These are phyloP conservation scores for Liodrosophila aerea DNA, from an alignment of 2,888 invertebrate genomes.

Conservation along the genomic window DNA sequence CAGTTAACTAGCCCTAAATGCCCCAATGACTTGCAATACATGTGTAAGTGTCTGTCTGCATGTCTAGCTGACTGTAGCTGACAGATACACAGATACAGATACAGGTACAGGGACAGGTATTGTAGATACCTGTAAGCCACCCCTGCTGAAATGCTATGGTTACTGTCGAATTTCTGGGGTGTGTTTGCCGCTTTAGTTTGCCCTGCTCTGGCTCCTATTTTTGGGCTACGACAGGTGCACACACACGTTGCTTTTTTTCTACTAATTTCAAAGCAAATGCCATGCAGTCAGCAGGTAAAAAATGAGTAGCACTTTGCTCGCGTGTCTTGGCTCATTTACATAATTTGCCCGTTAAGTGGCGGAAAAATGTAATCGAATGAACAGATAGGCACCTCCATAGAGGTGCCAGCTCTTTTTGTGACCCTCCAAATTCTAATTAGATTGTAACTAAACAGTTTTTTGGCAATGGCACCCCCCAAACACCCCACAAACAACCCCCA, in stretches of 20 bases:
- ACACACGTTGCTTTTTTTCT: constrained; percentile 46
- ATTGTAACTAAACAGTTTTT: constrained; percentile 23
- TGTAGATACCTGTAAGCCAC: constrained; percentile 23
- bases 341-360: constrained; percentile 74
- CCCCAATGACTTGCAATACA: constrained; percentile 60
- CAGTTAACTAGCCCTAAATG: constrained; percentile 47
- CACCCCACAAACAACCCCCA: too few relatives aligned
- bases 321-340: constrained; percentile 66
- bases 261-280: constrained; percentile 73
- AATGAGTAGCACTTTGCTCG: constrained; percentile 22
- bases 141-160: constrained; percentile 47
- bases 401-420: constrained; percentile 46
- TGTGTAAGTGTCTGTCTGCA: constrained; percentile 36
- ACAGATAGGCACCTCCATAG: constrained; percentile 62
- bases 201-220: too few relatives aligned
- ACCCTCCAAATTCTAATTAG: constrained; percentile 45
- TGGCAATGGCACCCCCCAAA: background rate
- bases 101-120: constrained; percentile 7
- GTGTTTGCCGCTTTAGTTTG: constrained; percentile 17
- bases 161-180: constrained; percentile 5
- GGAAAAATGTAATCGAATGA: constrained; percentile 76
- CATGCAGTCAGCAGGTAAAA: too few relatives aligned
- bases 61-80: constrained; percentile 28
- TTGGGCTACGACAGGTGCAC: constrained; percentile 58
- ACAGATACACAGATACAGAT: constrained; percentile 33